These are phyloP conservation scores for Rutpela maculata DNA, from an alignment of 2,888 invertebrate genomes.

Conservation along the genomic window DNA sequence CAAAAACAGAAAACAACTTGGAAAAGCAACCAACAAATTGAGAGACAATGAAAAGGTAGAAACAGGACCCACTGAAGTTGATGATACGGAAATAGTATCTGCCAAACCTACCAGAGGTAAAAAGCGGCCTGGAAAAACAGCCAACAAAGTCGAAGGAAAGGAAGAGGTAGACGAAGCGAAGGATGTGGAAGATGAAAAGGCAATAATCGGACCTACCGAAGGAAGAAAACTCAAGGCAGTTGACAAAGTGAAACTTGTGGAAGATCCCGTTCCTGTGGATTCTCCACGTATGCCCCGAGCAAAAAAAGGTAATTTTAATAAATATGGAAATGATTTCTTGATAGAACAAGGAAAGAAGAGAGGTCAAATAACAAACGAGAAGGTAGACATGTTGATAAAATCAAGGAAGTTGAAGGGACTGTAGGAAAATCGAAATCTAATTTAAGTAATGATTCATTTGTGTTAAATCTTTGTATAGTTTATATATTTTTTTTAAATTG, in stretches of 20 bases:
- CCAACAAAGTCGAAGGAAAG: not conserved
- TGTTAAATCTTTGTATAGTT: slow-evolving; percentile 28
- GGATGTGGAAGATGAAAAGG: not conserved
- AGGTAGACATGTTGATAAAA: not conserved
- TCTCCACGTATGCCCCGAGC: slow-evolving; percentile 26
- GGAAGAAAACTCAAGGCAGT: not conserved
- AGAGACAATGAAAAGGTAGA: not conserved
- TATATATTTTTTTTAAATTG: slow-evolving; percentile 27
- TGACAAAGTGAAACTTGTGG: not conserved
- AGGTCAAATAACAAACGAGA: not conserved
- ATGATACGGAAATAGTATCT: not conserved
- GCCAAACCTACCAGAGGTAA: no score
- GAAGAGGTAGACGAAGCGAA: not conserved
- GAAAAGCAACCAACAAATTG: not conserved
- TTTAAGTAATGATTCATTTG: not conserved
- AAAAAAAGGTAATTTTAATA: slow-evolving; percentile 37
- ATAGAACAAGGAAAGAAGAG: not conserved
- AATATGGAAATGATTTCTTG: slow-evolving; percentile 35
- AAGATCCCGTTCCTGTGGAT: slow-evolving; percentile 22
- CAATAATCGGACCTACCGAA: not conserved
- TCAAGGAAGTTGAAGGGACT: slow-evolving; percentile 4
- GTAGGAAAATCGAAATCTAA: slow-evolving; percentile 10
- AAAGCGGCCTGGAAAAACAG: no score
- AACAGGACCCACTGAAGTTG: not conserved
- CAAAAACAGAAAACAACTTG: slow-evolving; percentile 23